Evolutionary conservation across 2,797 vertebrate genomes (phyloP), one percentile per base, ranked within the genome.

Genomic region (Siniperca scherzeri): DNA sequence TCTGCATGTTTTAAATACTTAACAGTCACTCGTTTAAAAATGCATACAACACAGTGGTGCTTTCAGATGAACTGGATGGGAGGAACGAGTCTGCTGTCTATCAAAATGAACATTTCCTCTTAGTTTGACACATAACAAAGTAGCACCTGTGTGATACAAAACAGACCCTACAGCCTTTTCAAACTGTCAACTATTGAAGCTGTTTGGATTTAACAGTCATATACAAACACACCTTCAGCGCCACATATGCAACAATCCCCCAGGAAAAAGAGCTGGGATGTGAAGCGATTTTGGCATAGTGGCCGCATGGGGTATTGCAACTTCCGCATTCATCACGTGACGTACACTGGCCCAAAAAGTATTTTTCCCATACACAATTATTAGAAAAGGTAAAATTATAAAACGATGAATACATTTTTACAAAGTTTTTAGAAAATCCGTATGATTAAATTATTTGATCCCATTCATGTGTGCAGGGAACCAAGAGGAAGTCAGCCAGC

Each of bases 51-150:
- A 81, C 82, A 89, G 81, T 65, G 86, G 62, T 38, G 75, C 82
- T 87, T 91, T 91, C 81, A 85, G 84, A 83, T 77, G 73, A 59
- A 64, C 53, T 74, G 48, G 72, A 75, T 50, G 69, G 52, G 77
- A 74, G 68, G 71, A 81, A 50, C 40, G 2, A 82, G 87, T 46
- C 92, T 95, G 94, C 86, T 81, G 87, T 90, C 89, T 74, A 69
- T 95, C 93, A 94, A 82, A 76, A 81, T 72, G 82, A 88, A 81
- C 80, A 78, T 92, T 94, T 94, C 91, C 93, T 82, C 70, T 78
- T 68, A 42, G 85, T 82, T 82, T 92, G 93, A 92, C 88, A 92
- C 84, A 82, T 91, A 93, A 92, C 91, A 91, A 82, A 88, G 88
- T 91, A 91, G 91, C 92, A 91, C 85, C 78, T 89, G 68, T 77